Percentiles rank a stretch among this genome's conserved stretches.
Evolutionary conservation across 2,888 invertebrate species (phyloP).

Genomic region (Catocala fraxini): DNA sequence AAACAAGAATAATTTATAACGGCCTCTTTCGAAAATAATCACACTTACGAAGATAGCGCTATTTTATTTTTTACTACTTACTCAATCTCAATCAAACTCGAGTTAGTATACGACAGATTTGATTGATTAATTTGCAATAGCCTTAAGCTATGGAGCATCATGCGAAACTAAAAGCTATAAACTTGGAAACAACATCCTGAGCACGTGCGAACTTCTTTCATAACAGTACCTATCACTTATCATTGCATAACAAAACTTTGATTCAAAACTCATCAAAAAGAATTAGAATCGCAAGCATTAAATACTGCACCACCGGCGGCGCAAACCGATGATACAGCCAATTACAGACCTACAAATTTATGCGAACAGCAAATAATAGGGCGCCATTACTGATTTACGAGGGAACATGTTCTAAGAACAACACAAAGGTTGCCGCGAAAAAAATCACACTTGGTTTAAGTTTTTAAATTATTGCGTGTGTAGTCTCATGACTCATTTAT

Average conservation of each 20-base stretch:
- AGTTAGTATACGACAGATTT: conserved; percentile 3
- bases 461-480: conserved; percentile 70
- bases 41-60: background rate
- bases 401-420: conserved; percentile 76
- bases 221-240: conserved; percentile 9
- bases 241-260: conserved; percentile 5
- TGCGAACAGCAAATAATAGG: conserved; percentile 84
- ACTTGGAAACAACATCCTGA: background rate
- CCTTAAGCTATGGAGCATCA: background rate
- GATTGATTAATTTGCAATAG: background rate
- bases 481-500: conserved; percentile 71
- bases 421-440: conserved; percentile 69
- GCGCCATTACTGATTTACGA: conserved; percentile 84
- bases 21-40: conserved; percentile 2
- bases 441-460: conserved; percentile 70
- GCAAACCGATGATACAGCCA: conserved; percentile 60
- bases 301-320: conserved; percentile 68
- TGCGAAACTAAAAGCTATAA: background rate
- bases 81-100: conserved; percentile 4
- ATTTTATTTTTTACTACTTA: conserved; percentile 1
- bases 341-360: conserved; percentile 73
- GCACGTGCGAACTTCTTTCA: conserved; percentile 13
- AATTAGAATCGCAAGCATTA: conserved; percentile 32
- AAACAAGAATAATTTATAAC: conserved; percentile 13
- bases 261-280: conserved; percentile 15